These are phyloP conservation scores for Tamias sibiricus DNA, from an alignment of 2,113 vertebrate species.

Conservation along the genomic window DNA sequence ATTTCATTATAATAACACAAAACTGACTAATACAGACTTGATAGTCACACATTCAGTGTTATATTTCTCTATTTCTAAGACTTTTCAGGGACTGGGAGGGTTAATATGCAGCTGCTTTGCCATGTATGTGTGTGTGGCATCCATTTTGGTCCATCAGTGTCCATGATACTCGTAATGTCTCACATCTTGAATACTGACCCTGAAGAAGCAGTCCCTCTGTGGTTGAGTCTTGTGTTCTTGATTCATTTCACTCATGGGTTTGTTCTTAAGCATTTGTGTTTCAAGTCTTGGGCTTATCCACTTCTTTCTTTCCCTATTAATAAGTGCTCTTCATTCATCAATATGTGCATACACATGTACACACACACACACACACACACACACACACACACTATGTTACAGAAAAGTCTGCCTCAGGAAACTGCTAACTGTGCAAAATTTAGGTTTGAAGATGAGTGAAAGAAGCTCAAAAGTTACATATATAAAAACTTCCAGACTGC, in stretches of 20 bases:
- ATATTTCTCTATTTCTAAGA: not conserved
- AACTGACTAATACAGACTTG: not conserved
- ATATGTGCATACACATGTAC: not conserved
- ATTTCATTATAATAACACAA: too few relatives aligned
- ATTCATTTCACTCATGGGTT: not conserved
- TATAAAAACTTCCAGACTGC: not conserved
- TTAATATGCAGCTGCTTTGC: not conserved
- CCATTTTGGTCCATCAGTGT: not conserved
- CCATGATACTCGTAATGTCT: not conserved
- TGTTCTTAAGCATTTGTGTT: not conserved
- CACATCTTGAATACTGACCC: not conserved
- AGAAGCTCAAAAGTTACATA: not conserved
- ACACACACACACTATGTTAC: not conserved
- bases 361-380: not conserved
- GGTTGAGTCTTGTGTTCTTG: not conserved
- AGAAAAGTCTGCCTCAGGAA: not conserved
- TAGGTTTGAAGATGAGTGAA: not conserved
- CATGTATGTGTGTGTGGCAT: not conserved
- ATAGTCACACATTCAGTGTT: not conserved
- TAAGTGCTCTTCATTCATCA: not conserved
- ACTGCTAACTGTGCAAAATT: not conserved
- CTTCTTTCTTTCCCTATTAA: not conserved
- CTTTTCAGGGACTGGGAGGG: not conserved
- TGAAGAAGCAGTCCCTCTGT: not conserved
- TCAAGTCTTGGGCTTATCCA: not conserved